These are phyloP conservation scores for Hylaea fasciaria DNA, from an alignment of 2,888 invertebrate species.

Conservation along the genomic window DNA sequence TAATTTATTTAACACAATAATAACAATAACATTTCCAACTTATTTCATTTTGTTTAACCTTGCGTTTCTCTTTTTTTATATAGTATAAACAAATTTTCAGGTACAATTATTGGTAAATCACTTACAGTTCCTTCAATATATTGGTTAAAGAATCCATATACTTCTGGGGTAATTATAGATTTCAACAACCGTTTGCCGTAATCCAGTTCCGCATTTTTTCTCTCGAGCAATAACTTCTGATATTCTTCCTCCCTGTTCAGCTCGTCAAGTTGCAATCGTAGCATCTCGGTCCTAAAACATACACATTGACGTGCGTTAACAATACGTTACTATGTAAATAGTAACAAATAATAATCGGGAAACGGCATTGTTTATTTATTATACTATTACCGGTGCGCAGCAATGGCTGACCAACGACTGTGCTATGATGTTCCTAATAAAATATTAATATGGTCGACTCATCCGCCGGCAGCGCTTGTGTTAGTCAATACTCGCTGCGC, in stretches of 20 bases:
- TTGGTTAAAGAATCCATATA: slow-evolving; percentile 10
- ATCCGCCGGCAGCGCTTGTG: slow-evolving; percentile 3
- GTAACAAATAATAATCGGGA: background rate
- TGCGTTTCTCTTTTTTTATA: no score
- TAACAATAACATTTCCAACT: no score
- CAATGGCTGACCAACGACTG: background rate
- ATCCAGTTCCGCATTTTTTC: slow-evolving; percentile 52
- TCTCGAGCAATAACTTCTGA: slow-evolving; percentile 46
- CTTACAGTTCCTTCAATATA: slow-evolving; percentile 26
- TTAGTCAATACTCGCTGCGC: slow-evolving; percentile 23
- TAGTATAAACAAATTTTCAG: no score
- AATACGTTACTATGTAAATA: slow-evolving; percentile 5
- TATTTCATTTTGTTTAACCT: no score
- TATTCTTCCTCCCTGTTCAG: slow-evolving; percentile 54
- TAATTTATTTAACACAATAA: no score
- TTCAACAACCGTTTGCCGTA: background rate
- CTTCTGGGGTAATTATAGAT: slow-evolving; percentile 15
- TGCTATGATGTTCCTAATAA: background rate
- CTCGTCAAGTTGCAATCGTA: slow-evolving; percentile 49
- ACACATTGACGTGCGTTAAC: background rate
- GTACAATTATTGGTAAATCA: no score
- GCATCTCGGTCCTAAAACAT: slow-evolving; percentile 53
- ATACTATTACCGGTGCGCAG: slow-evolving; percentile 7
- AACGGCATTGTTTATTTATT: background rate
- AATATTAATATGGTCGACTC: background rate